These are phyloP conservation scores for Mya arenaria DNA, from an alignment of 1,140 invertebrate species.

Conservation along the genomic window DNA sequence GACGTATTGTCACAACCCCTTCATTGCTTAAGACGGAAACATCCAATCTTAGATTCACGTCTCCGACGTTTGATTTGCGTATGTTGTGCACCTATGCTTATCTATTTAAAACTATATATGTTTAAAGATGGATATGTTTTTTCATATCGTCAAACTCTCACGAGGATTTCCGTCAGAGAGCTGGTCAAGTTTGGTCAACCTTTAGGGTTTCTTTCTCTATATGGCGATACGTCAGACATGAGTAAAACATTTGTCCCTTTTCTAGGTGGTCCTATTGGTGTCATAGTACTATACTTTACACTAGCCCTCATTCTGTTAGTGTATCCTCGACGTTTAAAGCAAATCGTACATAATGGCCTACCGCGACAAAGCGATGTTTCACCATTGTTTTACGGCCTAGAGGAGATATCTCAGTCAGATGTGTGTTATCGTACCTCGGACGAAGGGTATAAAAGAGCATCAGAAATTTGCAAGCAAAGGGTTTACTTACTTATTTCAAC, in stretches of 20 bases:
- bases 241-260: slow-evolving; percentile 9
- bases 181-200: not conserved
- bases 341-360: slow-evolving; percentile 14
- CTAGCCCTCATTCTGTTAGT: slow-evolving; percentile 8
- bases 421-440: not conserved
- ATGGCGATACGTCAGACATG: not conserved
- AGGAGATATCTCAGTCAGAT: not conserved
- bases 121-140: slow-evolving; percentile 7
- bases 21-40: not conserved
- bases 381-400: not conserved
- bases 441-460: not conserved
- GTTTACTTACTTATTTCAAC: not conserved
- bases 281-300: not conserved
- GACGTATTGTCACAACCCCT: not conserved
- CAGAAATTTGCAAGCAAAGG: not conserved
- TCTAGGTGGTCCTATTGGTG: slow-evolving; percentile 14
- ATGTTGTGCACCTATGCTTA: not conserved
- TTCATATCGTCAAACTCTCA: not conserved
- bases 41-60: slow-evolving; percentile 3
- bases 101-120: not conserved
- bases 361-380: not conserved
- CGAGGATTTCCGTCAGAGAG: slow-evolving; percentile 6
- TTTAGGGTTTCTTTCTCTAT: slow-evolving; percentile 10
- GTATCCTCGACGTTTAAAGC: slow-evolving; percentile 14
- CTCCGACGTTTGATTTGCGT: slow-evolving; percentile 1